Evolutionary conservation across 2,888 invertebrate genomes (phyloP).

Genomic region (Bellardia pandia): DNA sequence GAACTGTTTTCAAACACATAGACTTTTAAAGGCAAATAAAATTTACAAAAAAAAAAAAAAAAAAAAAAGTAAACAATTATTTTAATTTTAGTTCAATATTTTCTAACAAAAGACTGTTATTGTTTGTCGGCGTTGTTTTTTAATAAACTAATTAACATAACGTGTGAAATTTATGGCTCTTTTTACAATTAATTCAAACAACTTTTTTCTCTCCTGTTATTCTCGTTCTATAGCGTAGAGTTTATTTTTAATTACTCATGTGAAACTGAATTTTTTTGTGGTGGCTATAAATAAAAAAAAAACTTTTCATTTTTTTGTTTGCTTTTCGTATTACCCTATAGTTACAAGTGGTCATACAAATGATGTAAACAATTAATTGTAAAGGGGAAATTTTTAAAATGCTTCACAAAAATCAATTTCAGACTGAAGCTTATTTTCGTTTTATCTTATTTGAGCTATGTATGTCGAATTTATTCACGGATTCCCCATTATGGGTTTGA

Average conservation of each 20-base stretch:
- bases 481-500: too few relatives aligned
- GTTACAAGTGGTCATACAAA: neutral
- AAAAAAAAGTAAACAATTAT: neutral
- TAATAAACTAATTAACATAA: conserved; percentile 59
- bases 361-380: too few relatives aligned
- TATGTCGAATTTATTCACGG: too few relatives aligned
- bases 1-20: conserved; percentile 52
- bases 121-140: neutral
- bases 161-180: conserved; percentile 41
- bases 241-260: conserved; percentile 59
- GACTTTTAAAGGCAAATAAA: conserved; percentile 22
- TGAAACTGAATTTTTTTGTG: conserved; percentile 51
- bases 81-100: neutral
- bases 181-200: conserved; percentile 27
- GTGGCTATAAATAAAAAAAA: neutral
- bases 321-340: neutral
- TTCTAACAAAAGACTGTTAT: neutral
- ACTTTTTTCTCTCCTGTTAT: neutral
- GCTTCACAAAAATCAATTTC: too few relatives aligned
- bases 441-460: too few relatives aligned
- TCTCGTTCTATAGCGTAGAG: neutral
- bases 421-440: too few relatives aligned
- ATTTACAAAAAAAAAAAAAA: neutral
- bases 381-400: too few relatives aligned
- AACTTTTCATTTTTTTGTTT: neutral